These are phyloP conservation scores for Polydrusus pterygomalis DNA, from an alignment of 2,888 invertebrate genomes.

Conservation along the genomic window DNA sequence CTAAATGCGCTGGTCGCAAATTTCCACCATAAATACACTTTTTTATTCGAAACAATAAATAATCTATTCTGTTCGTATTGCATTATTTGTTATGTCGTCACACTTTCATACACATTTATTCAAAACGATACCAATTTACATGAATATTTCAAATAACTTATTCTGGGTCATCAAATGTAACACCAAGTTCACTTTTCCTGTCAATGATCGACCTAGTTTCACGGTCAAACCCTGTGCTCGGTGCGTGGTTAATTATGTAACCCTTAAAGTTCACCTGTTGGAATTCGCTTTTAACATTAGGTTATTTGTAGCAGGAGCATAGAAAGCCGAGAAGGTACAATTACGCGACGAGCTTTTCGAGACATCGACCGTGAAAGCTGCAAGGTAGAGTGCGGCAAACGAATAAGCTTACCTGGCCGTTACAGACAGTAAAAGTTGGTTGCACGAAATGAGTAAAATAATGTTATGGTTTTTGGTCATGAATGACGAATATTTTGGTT, in stretches of 20 bases:
- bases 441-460: slow-evolving; percentile 9
- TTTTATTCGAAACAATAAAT: no score
- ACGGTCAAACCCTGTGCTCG: slow-evolving; percentile 33
- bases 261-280: slow-evolving; percentile 66
- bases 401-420: slow-evolving; percentile 27
- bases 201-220: slow-evolving; percentile 21
- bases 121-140: background rate
- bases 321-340: slow-evolving; percentile 58
- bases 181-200: slow-evolving; percentile 27
- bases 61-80: background rate
- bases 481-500: no score
- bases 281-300: slow-evolving; percentile 70
- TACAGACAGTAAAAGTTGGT: slow-evolving; percentile 5
- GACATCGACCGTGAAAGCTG: background rate
- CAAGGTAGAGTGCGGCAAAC: background rate
- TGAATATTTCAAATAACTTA: background rate
- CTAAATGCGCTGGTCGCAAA: no score
- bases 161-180: background rate
- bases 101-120: no score
- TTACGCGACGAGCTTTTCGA: background rate
- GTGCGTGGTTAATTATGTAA: slow-evolving; percentile 39
- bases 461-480: no score
- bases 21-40: no score
- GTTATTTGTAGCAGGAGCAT: slow-evolving; percentile 64
- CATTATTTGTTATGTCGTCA: no score